A percentile compares a stretch with the other conserved stretches of the same genome.
Conservation (phyloP, 2,888 invertebrate species). For the Erannis defoliaria region DNA sequence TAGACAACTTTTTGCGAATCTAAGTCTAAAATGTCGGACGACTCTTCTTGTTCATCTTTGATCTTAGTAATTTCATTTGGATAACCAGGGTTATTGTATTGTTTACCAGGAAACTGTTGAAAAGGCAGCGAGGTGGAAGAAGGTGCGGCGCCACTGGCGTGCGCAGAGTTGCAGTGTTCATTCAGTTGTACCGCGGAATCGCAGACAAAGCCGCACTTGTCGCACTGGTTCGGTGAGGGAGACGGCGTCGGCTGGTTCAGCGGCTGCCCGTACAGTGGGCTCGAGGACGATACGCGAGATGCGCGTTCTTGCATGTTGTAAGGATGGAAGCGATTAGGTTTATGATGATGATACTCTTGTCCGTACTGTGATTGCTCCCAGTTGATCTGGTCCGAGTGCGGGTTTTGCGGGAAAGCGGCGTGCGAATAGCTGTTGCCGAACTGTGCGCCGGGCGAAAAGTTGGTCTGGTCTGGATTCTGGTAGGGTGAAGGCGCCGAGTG, state of each 20-base stretch:
- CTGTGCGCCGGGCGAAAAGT: slow-evolving; percentile 85
- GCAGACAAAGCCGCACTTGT: slow-evolving; percentile 93
- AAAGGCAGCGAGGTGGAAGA: slow-evolving; percentile 80
- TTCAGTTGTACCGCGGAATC: slow-evolving; percentile 91
- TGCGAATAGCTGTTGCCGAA: slow-evolving; percentile 82
- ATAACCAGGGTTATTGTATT: slow-evolving; percentile 77
- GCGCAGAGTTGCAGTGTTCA: slow-evolving; percentile 91
- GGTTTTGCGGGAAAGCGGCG: slow-evolving; percentile 82
- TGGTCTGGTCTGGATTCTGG: slow-evolving; percentile 87
- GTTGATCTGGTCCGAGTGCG: slow-evolving; percentile 79
- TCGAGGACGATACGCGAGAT: slow-evolving; percentile 82
- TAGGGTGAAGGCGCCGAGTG: slow-evolving; percentile 89
- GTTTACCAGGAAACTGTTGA: slow-evolving; percentile 83
- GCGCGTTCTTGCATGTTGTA: slow-evolving; percentile 85
- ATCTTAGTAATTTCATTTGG: slow-evolving; percentile 81
- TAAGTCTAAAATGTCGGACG: slow-evolving; percentile 93
- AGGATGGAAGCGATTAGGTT: slow-evolving; percentile 81
- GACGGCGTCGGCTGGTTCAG: slow-evolving; percentile 90
- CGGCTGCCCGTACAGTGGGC: slow-evolving; percentile 86
- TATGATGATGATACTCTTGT: slow-evolving; percentile 80
- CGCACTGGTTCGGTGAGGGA: slow-evolving; percentile 92
- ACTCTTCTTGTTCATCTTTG: slow-evolving; percentile 90
- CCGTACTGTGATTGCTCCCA: slow-evolving; percentile 82
- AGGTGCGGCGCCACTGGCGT: slow-evolving; percentile 80
- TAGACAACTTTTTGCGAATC: slow-evolving; percentile 96